phyloP scores from a whole-genome alignment of 2,888 invertebrate species.

The Invenusta paracnida region DNA sequence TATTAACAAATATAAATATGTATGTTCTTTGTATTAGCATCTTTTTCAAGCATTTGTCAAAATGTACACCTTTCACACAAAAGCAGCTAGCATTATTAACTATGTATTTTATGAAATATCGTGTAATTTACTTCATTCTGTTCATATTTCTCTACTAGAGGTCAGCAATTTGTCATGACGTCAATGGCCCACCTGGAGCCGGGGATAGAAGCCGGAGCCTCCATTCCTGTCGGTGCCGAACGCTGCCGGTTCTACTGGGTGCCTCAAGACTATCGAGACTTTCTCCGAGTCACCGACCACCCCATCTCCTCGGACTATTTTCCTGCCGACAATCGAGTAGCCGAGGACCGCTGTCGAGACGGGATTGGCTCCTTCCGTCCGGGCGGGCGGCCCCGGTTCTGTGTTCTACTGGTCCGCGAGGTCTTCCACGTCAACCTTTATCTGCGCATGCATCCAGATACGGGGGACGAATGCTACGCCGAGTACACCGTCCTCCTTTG shows the following conservation, averaged over 20 bases:
- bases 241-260: neutral
- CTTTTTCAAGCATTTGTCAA: neutral
- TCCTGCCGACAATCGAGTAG: neutral
- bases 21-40: no score
- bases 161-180: neutral
- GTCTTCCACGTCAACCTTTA: conserved; percentile 2
- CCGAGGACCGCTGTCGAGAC: neutral
- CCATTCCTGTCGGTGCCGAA: neutral
- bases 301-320: neutral
- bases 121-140: no score
- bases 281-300: neutral
- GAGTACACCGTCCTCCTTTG: neutral
- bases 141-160: no score
- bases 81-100: neutral
- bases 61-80: neutral
- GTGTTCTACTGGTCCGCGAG: neutral
- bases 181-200: neutral
- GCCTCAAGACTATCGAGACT: neutral
- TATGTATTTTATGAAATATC: neutral
- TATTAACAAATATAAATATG: no score
- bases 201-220: neutral
- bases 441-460: neutral
- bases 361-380: neutral
- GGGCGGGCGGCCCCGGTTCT: neutral
- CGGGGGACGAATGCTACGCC: neutral